A percentile compares a stretch with the other conserved stretches of the same genome.
Evolutionary conservation across 2,797 vertebrate genomes (phyloP).

Genomic region (Sphaeramia orbicularis): DNA sequence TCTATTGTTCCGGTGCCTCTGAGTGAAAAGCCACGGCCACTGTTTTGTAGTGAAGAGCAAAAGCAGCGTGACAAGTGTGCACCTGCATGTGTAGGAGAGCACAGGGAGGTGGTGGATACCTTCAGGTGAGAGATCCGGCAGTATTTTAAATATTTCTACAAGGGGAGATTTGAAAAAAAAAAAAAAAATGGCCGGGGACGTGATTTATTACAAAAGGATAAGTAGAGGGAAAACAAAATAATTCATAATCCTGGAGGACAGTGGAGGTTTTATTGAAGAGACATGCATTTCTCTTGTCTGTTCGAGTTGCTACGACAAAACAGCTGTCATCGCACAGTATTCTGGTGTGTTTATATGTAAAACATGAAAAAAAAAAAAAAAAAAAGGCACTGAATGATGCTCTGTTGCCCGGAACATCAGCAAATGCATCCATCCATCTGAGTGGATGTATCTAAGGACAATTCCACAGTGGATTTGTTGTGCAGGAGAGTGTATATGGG

Average conservation of each 20-base stretch:
- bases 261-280: constrained; percentile 20
- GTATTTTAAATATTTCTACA: constrained; percentile 37
- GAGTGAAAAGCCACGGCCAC: constrained; percentile 36
- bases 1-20: constrained; percentile 55
- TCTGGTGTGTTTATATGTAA: constrained; percentile 51
- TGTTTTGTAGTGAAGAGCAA: constrained; percentile 43
- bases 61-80: constrained; percentile 52
- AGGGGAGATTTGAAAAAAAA: constrained; percentile 36
- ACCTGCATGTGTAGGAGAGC: constrained; percentile 38
- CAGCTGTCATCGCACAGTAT: constrained; percentile 32
- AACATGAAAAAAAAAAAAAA: constrained; percentile 26
- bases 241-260: constrained; percentile 31
- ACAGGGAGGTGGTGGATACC: constrained; percentile 7
- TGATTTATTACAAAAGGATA: constrained; percentile 39
- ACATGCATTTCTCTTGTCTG: constrained; percentile 39
- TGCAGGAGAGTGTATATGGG: constrained; percentile 59
- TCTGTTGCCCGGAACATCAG: constrained; percentile 72
- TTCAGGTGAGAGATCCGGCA: constrained; percentile 34
- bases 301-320: constrained; percentile 30
- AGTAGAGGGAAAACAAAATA: constrained; percentile 28
- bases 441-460: constrained; percentile 73
- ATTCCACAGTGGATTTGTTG: constrained; percentile 62
- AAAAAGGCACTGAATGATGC: constrained; percentile 60
- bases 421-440: constrained; percentile 72
- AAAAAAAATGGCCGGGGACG: neutral